A percentile compares a stretch with the other conserved stretches of the same genome.
Evolutionary conservation across 2,113 vertebrate species (phyloP).

Genomic region (Myiopsitta monachus): DNA sequence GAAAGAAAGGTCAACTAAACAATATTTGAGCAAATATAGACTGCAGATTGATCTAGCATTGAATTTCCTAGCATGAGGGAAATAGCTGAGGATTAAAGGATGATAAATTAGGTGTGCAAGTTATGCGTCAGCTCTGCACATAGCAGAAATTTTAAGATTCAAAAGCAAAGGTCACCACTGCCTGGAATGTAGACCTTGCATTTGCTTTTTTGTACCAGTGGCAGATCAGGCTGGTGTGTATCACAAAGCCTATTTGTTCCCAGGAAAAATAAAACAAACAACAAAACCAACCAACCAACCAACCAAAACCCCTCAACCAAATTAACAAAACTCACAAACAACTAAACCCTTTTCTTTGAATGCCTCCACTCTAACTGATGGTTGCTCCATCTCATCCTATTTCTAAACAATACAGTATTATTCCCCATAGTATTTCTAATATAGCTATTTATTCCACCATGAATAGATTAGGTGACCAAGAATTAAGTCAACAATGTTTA

Average conservation of each 20-base stretch:
- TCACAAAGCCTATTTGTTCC: background rate
- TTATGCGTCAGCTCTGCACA: background rate
- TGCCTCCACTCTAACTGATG: background rate
- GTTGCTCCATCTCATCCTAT: background rate
- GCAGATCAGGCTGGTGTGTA: background rate
- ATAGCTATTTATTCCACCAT: background rate
- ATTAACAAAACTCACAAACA: background rate
- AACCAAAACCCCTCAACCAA: background rate
- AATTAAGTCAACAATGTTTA: background rate
- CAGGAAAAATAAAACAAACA: too few species aligned
- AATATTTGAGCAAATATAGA: constrained; percentile 1
- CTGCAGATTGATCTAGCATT: background rate
- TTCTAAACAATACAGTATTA: background rate
- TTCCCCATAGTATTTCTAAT: background rate
- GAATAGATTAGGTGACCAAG: background rate
- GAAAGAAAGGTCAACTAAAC: constrained; percentile 37
- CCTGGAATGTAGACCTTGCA: background rate
- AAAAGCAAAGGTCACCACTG: background rate
- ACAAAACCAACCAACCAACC: background rate
- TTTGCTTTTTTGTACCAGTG: background rate
- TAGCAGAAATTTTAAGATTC: background rate
- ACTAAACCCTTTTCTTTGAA: background rate
- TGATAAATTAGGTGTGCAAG: background rate
- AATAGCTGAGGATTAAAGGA: constrained; percentile 23
- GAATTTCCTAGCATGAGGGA: background rate